Base-by-base conservation (phyloP, 2,113 vertebrate species). In the Thymallus thymallus region DNA sequence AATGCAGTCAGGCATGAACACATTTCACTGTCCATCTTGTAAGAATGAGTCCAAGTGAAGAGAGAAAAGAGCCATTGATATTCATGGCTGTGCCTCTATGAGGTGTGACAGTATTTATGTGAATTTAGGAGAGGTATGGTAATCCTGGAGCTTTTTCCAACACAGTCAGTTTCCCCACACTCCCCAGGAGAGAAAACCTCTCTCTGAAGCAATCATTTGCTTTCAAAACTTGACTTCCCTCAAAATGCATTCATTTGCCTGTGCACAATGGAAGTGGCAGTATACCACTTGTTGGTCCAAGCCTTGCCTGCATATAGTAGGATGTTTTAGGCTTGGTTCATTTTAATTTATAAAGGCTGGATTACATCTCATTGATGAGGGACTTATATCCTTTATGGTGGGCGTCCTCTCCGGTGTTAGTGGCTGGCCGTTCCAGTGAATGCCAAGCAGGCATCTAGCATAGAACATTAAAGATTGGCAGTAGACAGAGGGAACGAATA, bases 21-120 rank as follows among this genome's bases (percentile, higher is more conserved):
- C 88, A 82, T 89, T 82, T 88, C 84, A 85, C 83, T 86, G 83
- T 88, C 88, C 90, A 83, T 88, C 88, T 87, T 87, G 83, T 87
- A 85, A 80, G 84, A 81, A 79, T 79, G 85, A 87, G 83, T 84
- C 83, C 82, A 87, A 89, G 86, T 87, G 72, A 26, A 66, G 20
- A 70, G 85, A 76, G 69, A 73, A 82, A 81, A 88, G 78, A 80
- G 75, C 76, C 86, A 91, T 91, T 90, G 87, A 90, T 91, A 92
- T 92, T 91, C 89, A 89, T 87, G 80, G 83, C n/a, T 80, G 85
- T 87, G 76, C 56, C 75, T 48, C 87, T 83, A 82, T 82, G 88
- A 89, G 85, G 83, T 90, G 87, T 88, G 87, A 89, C 83, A 88
- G 85, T 68, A 68, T 88, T 88, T 85, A 75, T 23, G 23, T 85